Evolutionary conservation across 23 tunicate genomes (phyloP).

Genomic region (Halocynthia roretzi): DNA sequence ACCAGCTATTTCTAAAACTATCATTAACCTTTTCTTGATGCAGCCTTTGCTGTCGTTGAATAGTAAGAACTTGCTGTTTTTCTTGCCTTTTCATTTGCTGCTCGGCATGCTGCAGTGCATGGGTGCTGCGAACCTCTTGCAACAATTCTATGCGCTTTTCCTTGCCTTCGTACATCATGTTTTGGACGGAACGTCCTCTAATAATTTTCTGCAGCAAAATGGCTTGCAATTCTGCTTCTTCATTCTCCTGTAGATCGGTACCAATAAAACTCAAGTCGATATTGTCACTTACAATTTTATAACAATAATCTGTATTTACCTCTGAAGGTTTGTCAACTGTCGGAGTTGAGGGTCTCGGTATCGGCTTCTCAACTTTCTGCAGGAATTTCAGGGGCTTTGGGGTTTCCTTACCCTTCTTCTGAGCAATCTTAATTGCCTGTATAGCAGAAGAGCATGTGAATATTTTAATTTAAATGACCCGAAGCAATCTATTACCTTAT

Average conservation of each 20-base stretch:
- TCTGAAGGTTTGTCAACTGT: slow-evolving; percentile 59
- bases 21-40: slow-evolving; percentile 69
- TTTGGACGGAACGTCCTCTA: slow-evolving; percentile 86
- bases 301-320: slow-evolving; percentile 25
- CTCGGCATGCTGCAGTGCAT: slow-evolving; percentile 81
- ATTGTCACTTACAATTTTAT: not conserved
- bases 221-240: slow-evolving; percentile 72
- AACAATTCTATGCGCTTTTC: slow-evolving; percentile 76
- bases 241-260: slow-evolving; percentile 36
- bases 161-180: slow-evolving; percentile 91
- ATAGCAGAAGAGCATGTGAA: slow-evolving; percentile 1
- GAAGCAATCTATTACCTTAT: slow-evolving; percentile 26
- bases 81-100: slow-evolving; percentile 67
- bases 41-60: slow-evolving; percentile 68
- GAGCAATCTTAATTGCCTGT: slow-evolving; percentile 70
- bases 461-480: not conserved
- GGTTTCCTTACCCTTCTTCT: slow-evolving; percentile 58
- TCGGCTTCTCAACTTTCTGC: slow-evolving; percentile 69
- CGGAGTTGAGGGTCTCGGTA: slow-evolving; percentile 94
- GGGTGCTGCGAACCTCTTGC: slow-evolving; percentile 89
- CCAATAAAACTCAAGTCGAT: not conserved
- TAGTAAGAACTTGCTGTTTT: slow-evolving; percentile 68
- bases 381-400: slow-evolving; percentile 81
- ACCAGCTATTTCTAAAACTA: not conserved
- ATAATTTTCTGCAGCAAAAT: slow-evolving; percentile 78